Base-by-base conservation (phyloP, 2,888 invertebrate species). In the Rhodophaea formosa region DNA sequence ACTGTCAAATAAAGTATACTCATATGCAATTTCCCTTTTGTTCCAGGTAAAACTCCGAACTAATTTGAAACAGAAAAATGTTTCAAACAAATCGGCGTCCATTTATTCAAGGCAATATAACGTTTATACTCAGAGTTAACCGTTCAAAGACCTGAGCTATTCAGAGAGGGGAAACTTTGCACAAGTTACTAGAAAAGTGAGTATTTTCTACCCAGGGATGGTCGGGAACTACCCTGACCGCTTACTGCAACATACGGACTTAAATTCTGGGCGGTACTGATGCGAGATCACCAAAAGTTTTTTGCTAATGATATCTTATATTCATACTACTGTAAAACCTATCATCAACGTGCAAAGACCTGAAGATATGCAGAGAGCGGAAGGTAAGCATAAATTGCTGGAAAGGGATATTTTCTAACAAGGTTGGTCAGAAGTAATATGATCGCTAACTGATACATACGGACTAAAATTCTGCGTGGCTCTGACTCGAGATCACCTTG, bases 211-310 rank as follows among this genome's bases (percentile, higher is more conserved):
- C 64, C n/a, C 51, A 51, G 54, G 55, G 58, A 65, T 65, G 67
- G 64, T 70, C 61, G 58, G n/a, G 46, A 74, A 76, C 69, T 78
- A 69, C 67, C 74, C 72, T 69, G 70, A 73, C 73, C 72, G 68
- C 63, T 73, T 74, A 69, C 45, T 56, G 46, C 15, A 61, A 75
- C 56, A 59, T 59, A 74, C 54, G 61, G 62, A 6, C 0, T 51
- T 16, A 46, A 45, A 51, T 35, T 46, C 14, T 10, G 16, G 16
- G 39, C 45, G 15, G 45, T 7, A 1, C 10, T n/a, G 39, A 39
- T 12, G 39, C 39, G 3, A 1, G 1, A 35, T 8, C 10, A 23
- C 23, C 23, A 5, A 23, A 23, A 23, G 3, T 23, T 23, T 23
- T 5, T n/a, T n/a, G n/a, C n/a, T n/a, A n/a, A n/a, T n/a, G n/a